phyloP scores from a whole-genome alignment of 1,140 invertebrate genomes.

The Heterodera carotae region DNA sequence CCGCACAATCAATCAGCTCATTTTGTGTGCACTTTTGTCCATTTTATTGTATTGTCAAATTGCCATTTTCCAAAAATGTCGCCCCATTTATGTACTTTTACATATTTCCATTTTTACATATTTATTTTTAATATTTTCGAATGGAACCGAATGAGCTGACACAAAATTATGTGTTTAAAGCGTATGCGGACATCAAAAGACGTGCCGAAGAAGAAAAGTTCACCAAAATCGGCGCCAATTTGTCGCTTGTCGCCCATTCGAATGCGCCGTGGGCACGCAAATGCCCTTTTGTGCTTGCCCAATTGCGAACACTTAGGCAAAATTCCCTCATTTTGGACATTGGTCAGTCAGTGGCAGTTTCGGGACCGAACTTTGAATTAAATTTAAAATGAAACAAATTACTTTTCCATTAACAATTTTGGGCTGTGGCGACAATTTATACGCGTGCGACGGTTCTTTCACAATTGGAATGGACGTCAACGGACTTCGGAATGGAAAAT shows the following conservation, averaged over 20 bases:
- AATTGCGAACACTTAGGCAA: background rate
- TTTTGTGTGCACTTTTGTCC: too few species aligned
- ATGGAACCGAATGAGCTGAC: conserved; percentile 5
- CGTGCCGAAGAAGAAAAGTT: background rate
- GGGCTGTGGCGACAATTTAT: conserved; percentile 19
- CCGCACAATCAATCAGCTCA: too few species aligned
- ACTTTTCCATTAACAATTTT: background rate
- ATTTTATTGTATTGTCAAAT: too few species aligned
- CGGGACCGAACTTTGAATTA: background rate
- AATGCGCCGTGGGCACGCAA: background rate
- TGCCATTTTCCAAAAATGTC: too few species aligned
- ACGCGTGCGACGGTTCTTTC: background rate
- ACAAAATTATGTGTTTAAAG: conserved; percentile 14
- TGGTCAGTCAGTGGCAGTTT: background rate
- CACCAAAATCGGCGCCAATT: background rate
- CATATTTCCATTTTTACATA: background rate
- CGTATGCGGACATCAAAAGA: conserved; percentile 5
- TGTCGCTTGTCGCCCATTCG: background rate
- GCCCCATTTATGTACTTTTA: too few species aligned
- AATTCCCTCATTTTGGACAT: conserved; percentile 32
- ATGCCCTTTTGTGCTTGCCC: conserved; percentile 6
- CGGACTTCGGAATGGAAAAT: background rate
- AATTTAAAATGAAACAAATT: background rate
- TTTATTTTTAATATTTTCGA: background rate
- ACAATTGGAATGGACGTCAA: conserved; percentile 26